These are phyloP conservation scores for Parascotia fuliginaria DNA, from an alignment of 2,888 invertebrate genomes.

Conservation along the genomic window DNA sequence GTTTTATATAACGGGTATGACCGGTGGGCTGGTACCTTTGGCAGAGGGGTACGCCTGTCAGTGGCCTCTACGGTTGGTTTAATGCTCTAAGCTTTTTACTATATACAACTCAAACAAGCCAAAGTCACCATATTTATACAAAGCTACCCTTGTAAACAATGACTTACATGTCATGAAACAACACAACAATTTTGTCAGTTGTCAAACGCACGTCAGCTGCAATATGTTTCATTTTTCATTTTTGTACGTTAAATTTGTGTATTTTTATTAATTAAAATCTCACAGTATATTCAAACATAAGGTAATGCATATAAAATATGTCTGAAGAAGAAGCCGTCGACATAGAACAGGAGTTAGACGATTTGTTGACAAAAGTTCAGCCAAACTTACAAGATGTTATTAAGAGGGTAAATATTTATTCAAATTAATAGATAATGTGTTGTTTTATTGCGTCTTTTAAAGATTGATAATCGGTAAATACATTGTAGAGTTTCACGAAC, in stretches of 20 bases:
- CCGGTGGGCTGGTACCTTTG: no score
- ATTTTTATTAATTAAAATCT: conserved; percentile 29
- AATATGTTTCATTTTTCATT: conserved; percentile 39
- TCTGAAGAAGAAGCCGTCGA: conserved; percentile 71
- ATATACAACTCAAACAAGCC: no score
- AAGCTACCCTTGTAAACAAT: no score
- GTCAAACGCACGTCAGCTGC: conserved; percentile 27
- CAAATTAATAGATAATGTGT: conserved; percentile 5
- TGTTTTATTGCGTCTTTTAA: neutral
- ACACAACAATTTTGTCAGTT: conserved; percentile 48
- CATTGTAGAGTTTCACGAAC: conserved; percentile 86
- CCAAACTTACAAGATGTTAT: conserved; percentile 86
- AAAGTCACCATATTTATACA: no score
- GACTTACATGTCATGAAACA: conserved; percentile 20
- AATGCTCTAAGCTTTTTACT: no score
- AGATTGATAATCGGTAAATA: conserved; percentile 5
- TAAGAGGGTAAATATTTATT: conserved; percentile 81
- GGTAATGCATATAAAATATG: conserved; percentile 64
- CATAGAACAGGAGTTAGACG: conserved; percentile 79
- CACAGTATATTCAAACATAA: conserved; percentile 11
- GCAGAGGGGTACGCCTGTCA: no score
- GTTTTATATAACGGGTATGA: no score
- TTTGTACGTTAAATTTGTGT: conserved; percentile 24
- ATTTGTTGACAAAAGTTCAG: conserved; percentile 79
- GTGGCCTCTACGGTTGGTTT: no score